A percentile compares a stretch with the other conserved stretches of the same genome.
phyloP scores from a whole-genome alignment of 2,797 vertebrate genomes.

The Eulemur coronatus region DNA sequence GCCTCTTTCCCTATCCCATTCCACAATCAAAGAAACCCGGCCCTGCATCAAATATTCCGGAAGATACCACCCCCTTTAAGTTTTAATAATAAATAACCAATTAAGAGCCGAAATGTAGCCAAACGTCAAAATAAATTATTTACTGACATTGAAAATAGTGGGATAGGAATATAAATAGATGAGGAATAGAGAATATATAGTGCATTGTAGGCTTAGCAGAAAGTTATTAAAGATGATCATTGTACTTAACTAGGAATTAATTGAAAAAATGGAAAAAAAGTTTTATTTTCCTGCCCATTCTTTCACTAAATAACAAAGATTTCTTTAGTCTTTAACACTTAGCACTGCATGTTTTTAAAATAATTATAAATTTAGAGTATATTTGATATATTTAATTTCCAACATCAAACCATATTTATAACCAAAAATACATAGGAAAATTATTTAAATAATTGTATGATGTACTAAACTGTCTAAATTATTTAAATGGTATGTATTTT shows the following conservation, averaged over 20 bases:
- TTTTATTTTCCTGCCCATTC: not conserved
- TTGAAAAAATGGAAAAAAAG: not conserved
- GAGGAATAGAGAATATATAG: not conserved
- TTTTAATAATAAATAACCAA: not conserved
- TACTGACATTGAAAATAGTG: not conserved
- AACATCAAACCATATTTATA: not conserved
- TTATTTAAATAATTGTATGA: not conserved
- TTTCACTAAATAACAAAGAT: not conserved
- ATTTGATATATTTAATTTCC: not conserved
- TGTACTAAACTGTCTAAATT: not conserved
- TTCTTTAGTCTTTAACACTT: not conserved
- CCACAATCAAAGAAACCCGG: not conserved
- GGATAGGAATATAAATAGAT: not conserved
- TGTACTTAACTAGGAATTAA: conserved; percentile 57
- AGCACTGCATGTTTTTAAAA: not conserved
- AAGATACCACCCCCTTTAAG: not conserved
- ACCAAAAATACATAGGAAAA: not conserved
- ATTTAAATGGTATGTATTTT: not conserved
- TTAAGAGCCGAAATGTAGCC: not conserved
- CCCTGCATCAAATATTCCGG: not conserved
- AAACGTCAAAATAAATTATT: not conserved
- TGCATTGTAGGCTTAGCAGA: not conserved
- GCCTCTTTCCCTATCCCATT: not conserved
- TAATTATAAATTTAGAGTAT: not conserved
- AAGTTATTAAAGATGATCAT: not conserved